Percentiles rank a stretch among this genome's conserved stretches.
Conservation (phyloP, 1,140 invertebrate species). For the Pentalonia nigronervosa region DNA sequence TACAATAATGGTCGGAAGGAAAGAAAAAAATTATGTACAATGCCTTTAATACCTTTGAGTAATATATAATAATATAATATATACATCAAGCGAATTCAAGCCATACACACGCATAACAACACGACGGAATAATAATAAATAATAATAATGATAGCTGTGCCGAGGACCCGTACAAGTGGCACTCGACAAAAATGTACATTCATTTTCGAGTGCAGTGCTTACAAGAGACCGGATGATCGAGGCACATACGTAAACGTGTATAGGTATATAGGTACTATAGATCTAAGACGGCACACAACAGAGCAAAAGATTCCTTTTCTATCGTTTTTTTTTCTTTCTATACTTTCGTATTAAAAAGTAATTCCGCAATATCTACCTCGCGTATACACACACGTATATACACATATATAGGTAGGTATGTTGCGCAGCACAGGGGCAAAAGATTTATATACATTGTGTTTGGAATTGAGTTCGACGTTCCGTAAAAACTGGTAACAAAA, state of each 20-base stretch:
- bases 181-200: conserved; percentile 33
- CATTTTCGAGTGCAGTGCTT: conserved; percentile 31
- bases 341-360: conserved; percentile 52
- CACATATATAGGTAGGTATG: neutral
- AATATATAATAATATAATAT: neutral
- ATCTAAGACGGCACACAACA: neutral
- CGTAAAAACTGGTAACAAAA: conserved; percentile 55
- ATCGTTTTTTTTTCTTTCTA: neutral
- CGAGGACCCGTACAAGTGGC: conserved; percentile 45
- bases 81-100: no score
- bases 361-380: conserved; percentile 38
- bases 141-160: neutral
- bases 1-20: neutral
- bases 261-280: neutral
- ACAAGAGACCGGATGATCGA: conserved; percentile 52
- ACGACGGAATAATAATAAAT: neutral
- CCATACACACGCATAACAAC: neutral
- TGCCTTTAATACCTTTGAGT: neutral
- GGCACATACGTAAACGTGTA: neutral
- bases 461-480: conserved; percentile 47
- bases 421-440: neutral
- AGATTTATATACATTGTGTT: conserved; percentile 50
- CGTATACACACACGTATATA: neutral
- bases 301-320: conserved; percentile 5
- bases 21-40: conserved; percentile 27